Percentiles rank a stretch among this genome's conserved stretches.
These are phyloP conservation scores for Tetraodon nigroviridis DNA, from an alignment of 2,113 vertebrate genomes.

Conservation along the genomic window DNA sequence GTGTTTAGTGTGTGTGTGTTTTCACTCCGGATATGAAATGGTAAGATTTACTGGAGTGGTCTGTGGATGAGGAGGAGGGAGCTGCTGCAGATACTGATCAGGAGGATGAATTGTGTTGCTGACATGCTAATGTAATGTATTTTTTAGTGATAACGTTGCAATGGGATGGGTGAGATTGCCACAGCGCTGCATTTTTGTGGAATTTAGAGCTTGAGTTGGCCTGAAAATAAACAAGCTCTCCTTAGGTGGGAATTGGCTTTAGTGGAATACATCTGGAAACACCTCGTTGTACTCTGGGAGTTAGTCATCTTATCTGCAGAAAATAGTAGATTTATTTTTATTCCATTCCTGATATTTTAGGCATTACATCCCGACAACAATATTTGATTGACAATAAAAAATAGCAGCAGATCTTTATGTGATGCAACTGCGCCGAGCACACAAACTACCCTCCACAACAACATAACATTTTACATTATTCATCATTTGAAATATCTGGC, in stretches of 20 bases:
- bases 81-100: slow-evolving; percentile 49
- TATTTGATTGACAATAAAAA: too few species aligned
- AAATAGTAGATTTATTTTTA: too few species aligned
- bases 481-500: too few species aligned
- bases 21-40: slow-evolving; percentile 53
- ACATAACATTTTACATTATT: too few species aligned
- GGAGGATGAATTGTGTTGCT: slow-evolving; percentile 41
- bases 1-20: slow-evolving; percentile 25
- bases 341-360: too few species aligned
- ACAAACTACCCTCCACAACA: too few species aligned
- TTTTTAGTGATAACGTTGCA: slow-evolving; percentile 35
- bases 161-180: slow-evolving; percentile 14
- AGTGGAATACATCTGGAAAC: slow-evolving; percentile 38
- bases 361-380: too few species aligned
- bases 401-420: too few species aligned
- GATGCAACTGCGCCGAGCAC: too few species aligned
- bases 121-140: slow-evolving; percentile 67
- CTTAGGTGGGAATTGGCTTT: slow-evolving; percentile 29
- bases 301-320: too few species aligned
- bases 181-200: slow-evolving; percentile 31
- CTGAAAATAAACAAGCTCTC: slow-evolving; percentile 39
- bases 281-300: slow-evolving; percentile 13
- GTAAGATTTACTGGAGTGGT: slow-evolving; percentile 65
- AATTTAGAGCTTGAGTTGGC: slow-evolving; percentile 19
- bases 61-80: slow-evolving; percentile 10